Base-by-base conservation (phyloP, 2,797 vertebrate genomes). In the Acropternis orthonyx region DNA sequence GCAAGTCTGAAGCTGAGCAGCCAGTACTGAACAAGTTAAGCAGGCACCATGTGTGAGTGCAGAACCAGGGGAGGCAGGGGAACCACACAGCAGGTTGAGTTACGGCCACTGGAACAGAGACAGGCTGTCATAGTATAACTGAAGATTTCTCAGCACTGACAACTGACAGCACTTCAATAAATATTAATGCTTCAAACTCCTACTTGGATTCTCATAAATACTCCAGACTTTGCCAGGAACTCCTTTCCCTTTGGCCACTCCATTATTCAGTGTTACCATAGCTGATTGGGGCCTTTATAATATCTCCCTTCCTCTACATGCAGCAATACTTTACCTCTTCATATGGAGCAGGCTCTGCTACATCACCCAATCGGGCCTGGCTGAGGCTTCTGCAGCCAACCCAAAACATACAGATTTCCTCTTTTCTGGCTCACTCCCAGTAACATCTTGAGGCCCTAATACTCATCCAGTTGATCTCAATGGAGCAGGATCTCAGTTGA, bases 141-240 rank as follows among this genome's bases (percentile, higher is more conserved):
- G 89, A 91, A 93, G 88, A 89, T 67, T 93, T 92, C 89, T 93
- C 56, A 82, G 77, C 63, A 58, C 82, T 79, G 78, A 91, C 77
- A 95, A 80, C 79, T 94, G 89, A 96, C 79, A 75, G 83, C 51
- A 14, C 26, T 78, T 76, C 82, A 90, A 87, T 89, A 93, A 95
- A 93, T 94, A 86, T 63, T 82, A 88, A 72, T 73, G 30, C 74
- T 86, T 63, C 80, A 89, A 92, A 88, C 61, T 83, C 71, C 67
- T 90, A 56, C 74, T 94, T 90, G 87, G 66, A 88, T 78, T 73
- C 85, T 61, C 61, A 92, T 82, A 93, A 93, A 92, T 82, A 85
- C 41, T 87, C 24, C 68, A 74, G 56, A 43, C 49, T 71, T 90
- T 75, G 82, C 71, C 83, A 95, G 65, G 37, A 94, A 79, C 61